Evolutionary conservation across 2,797 vertebrate species (phyloP), one percentile per base, ranked within the genome.

Genomic region (Pseudotriccus pelzelni): DNA sequence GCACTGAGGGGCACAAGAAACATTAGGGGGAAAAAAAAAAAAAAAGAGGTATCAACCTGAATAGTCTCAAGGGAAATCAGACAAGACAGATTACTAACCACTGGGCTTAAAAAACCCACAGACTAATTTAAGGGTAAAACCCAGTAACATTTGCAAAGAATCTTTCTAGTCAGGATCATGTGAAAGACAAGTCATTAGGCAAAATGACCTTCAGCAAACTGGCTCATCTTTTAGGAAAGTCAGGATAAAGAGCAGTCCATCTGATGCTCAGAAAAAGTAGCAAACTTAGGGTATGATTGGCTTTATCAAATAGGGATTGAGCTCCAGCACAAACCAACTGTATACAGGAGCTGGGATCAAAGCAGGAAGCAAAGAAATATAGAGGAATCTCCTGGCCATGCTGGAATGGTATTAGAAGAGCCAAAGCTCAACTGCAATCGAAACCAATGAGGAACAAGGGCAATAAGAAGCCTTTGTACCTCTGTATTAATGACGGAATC

Each of bases 201-300:
- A 32, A 84, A 70, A n/a, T 11, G 21, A 47, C 20, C n/a, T 86
- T 10, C 28, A 59, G 20, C 28, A 32, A 84, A 27, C 64, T 16
- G 27, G 4, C 20, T 52, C 19, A 10, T 44, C 28, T 85, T 68
- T 77, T 37, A 66, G n/a, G 21, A 73, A 14, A 53, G 62, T 20
- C 13, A 50, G 14, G 20, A 24, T 36, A 10, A 47, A 68, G 7
- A 52, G 28, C 12, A 12, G 14, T 17, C n/a, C 32, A 37, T 19
- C 14, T 41, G 20, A 59, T 24, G 6, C 39, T 74, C 43, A 81
- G 55, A 36, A 73, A 68, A 74, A 30, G 10, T 23, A 34, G 27
- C 6, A 60, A 72, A 47, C 0, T 0, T 5, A 59, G 58, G 8
- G 79, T 30, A 22, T 70, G 4, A 32, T 4, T 30, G 13, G 14